Evolutionary conservation across 2,888 invertebrate genomes (phyloP), one percentile per base, ranked within the genome.

Genomic region (Amiota minor): DNA sequence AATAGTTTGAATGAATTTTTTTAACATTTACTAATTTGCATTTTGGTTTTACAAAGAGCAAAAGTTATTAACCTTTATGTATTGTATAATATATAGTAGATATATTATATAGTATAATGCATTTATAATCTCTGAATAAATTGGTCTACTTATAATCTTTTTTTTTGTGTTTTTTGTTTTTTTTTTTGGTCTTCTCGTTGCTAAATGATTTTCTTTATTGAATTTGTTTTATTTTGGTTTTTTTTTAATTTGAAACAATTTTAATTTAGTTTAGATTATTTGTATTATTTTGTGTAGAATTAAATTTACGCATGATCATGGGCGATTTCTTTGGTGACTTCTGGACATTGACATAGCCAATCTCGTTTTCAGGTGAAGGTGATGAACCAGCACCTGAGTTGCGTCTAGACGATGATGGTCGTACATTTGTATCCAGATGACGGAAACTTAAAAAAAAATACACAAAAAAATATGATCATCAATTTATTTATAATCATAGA

Each of bases 381-480:
- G 94, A 93, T 6, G 88, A 88, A 49, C 93, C 93, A 75, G 93
- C 93, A 72, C 91, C 91, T 73, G 92, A 92, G 75, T 92, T 93
- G 12, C 94, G 93, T 18, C 91, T 90, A 77, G 91, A 90, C 18
- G 91, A 86, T 86, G 95, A 94, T 81, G 96, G 91, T 0, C 95
- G 93, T 49, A 96, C 95, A 92, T 94, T 95, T 18, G 96, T 95
- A 88, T 96, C 96, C 89, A 96, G 91, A 89, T 96, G 96, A 20
- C 96, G 94, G 90, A 96, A 96, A 86, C 96, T 96, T 86, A 64
- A n/a, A 1, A 59, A 16, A 12, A 14, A 16, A 50, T n/a, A 35
- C 23, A 16, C 9, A 53, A 10, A 64, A 73, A 18, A 12, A 2
- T 1, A 55, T 14, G 23, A 20, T 11, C 16, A 10, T 10, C 0